Conservation (phyloP, 2,113 vertebrate genomes). For the Varanus komodoensis region DNA sequence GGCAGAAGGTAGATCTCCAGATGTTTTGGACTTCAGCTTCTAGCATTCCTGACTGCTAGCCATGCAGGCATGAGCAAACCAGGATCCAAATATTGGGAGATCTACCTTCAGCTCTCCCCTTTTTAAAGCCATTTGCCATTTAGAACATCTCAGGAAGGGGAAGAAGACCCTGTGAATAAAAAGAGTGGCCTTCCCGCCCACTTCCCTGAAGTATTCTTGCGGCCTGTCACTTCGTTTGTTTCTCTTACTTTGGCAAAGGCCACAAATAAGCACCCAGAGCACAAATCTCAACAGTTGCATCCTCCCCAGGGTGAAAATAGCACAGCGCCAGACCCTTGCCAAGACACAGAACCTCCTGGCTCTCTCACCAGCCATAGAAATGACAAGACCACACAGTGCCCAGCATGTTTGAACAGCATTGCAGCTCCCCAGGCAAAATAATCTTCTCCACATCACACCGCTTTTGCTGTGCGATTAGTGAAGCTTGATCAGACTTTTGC, state of each 20-base stretch:
- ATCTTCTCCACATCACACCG: background rate
- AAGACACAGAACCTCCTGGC: background rate
- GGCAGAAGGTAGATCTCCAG: too few relatives aligned
- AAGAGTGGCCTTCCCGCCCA: too few relatives aligned
- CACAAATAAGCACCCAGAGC: background rate
- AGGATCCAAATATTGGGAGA: too few relatives aligned
- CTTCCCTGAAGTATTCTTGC: background rate
- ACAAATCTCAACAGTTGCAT: background rate
- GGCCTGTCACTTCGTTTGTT: background rate
- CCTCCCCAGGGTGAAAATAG: background rate
- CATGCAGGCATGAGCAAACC: background rate
- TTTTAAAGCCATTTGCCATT: background rate
- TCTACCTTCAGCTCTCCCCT: too few relatives aligned
- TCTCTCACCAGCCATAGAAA: background rate
- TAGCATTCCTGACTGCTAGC: background rate
- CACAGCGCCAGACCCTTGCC: background rate
- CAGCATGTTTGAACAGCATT: background rate
- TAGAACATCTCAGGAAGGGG: background rate
- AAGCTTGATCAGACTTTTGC: background rate
- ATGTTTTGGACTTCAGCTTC: too few relatives aligned
- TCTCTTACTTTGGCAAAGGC: background rate
- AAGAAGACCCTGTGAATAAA: too few relatives aligned
- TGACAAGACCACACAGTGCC: background rate
- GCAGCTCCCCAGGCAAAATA: background rate
- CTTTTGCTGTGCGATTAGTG: background rate